A percentile compares a stretch with the other conserved stretches of the same genome.
Conservation (phyloP, 2,113 vertebrate species). For the Halcyon senegalensis region DNA sequence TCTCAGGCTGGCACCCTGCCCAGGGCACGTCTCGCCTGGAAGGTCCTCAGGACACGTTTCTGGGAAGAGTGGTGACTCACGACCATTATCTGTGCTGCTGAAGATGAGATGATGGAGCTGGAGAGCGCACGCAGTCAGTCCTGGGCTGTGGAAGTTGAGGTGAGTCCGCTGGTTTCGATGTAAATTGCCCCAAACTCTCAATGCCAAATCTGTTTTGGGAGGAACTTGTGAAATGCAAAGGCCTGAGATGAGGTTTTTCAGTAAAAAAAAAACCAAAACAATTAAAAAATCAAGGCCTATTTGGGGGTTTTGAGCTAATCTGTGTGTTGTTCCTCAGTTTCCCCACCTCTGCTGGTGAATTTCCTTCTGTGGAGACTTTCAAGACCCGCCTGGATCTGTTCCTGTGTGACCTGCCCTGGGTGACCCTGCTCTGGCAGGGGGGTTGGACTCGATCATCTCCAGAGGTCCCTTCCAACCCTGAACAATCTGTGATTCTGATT, state of each 20-base stretch:
- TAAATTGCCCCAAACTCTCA: background rate
- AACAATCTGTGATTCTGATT: no score
- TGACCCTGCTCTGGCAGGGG: no score
- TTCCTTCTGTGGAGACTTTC: no score
- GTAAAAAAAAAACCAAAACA: background rate
- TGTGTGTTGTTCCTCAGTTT: background rate
- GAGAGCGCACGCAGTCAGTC: background rate
- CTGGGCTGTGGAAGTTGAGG: accelerated
- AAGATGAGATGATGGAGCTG: background rate
- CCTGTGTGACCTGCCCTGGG: no score
- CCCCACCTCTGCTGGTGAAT: background rate
- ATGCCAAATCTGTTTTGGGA: background rate
- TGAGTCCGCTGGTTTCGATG: accelerated
- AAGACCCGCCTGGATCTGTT: no score
- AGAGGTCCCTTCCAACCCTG: no score
- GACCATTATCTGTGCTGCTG: background rate
- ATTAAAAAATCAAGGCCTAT: background rate
- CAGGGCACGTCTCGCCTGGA: background rate
- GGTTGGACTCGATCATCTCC: no score
- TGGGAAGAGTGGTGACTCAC: background rate
- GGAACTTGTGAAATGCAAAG: background rate
- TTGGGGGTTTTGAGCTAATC: background rate
- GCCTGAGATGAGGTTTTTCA: background rate
- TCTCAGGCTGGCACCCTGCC: background rate
- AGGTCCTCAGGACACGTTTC: background rate